Evolutionary conservation across 2,888 invertebrate genomes (phyloP), one percentile per base, ranked within the genome.

Genomic region (Lasioglossum vierecki): DNA sequence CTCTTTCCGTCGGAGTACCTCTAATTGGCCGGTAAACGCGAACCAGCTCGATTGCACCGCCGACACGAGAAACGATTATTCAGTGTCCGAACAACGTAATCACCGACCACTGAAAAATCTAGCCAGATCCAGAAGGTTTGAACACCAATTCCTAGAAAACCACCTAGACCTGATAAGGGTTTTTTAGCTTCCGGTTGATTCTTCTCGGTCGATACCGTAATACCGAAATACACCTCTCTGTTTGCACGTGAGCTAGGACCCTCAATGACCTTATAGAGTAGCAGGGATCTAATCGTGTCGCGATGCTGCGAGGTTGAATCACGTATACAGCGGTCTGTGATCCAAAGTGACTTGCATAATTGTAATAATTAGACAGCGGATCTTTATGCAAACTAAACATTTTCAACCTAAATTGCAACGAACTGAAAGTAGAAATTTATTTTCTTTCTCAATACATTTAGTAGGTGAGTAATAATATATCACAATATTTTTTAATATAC

Each of bases 11-110:
- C 82, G 71, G 77, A 60, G 60, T 35, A 49, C 80, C 70, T 68
- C 82, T 87, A 87, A 87, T 87, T 87, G 87, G 87, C 79, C 68
- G 68, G 84, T 76, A 79, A 85, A 86, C 85, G 85, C 76, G 79
- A 78, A 79, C 53, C 81, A 68, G 76, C 74, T 75, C 44, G 60
- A 74, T 35, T 49, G 73, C 79, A 49, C 75, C 70, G 57, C 35
- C 41, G 53, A 63, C 79, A 63, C 84, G 84, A 75, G 57, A 76
- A 35, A 66, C 79, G 76, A 83, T 84, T 76, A 79, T 39, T 68
- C 84, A 39, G 57, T 4, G 83, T 74, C 83, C 77, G 73, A 74
- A 76, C 76, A 82, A 83, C 76, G 26, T 49, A 15, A 18, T 53
- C 70, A 22, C 39, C 70, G n/a, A 11, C 39, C 39, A 41, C 39